phyloP scores from a whole-genome alignment of 1,140 invertebrate species.

The Sminthurinus signatus region DNA sequence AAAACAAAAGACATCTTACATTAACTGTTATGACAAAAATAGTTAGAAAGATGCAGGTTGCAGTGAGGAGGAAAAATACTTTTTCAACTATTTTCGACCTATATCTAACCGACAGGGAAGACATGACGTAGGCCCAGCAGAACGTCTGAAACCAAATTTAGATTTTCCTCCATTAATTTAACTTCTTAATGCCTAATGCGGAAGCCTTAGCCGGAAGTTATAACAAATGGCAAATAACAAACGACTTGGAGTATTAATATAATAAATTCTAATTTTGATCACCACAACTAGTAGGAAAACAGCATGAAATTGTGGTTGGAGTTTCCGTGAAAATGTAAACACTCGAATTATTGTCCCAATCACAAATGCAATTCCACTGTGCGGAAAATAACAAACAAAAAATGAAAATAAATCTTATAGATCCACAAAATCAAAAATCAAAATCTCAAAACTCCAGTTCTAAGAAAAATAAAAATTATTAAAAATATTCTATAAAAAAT shows the following conservation, averaged over 20 bases:
- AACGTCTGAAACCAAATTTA: constrained; percentile 2
- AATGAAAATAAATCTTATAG: too few species aligned
- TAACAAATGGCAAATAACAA: neutral
- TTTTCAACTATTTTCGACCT: neutral
- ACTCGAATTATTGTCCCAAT: neutral
- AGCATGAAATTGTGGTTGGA: neutral
- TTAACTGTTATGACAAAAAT: neutral
- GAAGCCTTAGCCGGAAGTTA: neutral
- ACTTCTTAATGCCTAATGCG: neutral
- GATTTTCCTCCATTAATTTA: neutral
- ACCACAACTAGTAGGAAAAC: neutral
- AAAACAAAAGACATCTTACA: neutral
- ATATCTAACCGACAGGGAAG: neutral
- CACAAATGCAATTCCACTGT: neutral
- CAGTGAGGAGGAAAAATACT: neutral
- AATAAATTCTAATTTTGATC: neutral
- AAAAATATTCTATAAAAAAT: too few species aligned
- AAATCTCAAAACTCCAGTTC: neutral
- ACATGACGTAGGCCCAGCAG: neutral
- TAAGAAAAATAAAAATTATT: neutral
- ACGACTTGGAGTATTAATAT: neutral
- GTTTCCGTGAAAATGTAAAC: neutral
- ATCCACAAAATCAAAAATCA: too few species aligned
- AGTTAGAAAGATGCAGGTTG: neutral
- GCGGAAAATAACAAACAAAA: too few species aligned